Base-by-base conservation (phyloP, 2,113 vertebrate species). In the Pedetes capensis region DNA sequence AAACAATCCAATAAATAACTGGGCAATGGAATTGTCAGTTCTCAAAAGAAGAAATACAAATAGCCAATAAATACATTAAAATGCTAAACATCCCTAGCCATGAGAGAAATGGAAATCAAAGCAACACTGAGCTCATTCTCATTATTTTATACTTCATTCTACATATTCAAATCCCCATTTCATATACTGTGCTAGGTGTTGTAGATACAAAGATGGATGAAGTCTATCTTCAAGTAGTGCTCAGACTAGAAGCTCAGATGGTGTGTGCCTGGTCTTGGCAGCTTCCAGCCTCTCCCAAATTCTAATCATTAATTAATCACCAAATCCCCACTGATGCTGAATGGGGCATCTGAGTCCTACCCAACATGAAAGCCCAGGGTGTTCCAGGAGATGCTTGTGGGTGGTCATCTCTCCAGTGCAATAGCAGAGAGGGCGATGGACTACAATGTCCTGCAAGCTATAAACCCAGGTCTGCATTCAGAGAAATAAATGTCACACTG, bases 391-490 rank as follows among this genome's bases (percentile, higher is more conserved):
- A n/a, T 57, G 18, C 9, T 10, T 12, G 14, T 0, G 5, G 27
- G 29, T 2, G 3, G 8, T 14, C 5, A 1, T 6, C 20, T 53
- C 25, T 34, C 23, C 12, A 13, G 37, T 3, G 34, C 11, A 23
- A 2, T 0, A 10, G 16, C 32, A 39, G 27, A 71, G 49, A 42
- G 57, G 6, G 0, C 13, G 4, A 6, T 4, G 42, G n/a, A 5
- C 1, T 42, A 10, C 6, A 49, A 0, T 3, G 17, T 22, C 37
- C 64, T 39, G 17, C 16, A 42, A 44, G 4, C 1, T 6, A 10
- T 27, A 18, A 61, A 1, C 22, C 16, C 42, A 84, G 57, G 39
- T 39, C 32, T 12, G n/a, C 9, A 37, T 49, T 39, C 29, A 63
- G 69, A 14, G 22, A 29, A 29, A 32, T 51, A 42, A 55, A 23